Evolutionary conservation across 2,888 invertebrate genomes (phyloP).

Genomic region (Pristionchus japonicus): DNA sequence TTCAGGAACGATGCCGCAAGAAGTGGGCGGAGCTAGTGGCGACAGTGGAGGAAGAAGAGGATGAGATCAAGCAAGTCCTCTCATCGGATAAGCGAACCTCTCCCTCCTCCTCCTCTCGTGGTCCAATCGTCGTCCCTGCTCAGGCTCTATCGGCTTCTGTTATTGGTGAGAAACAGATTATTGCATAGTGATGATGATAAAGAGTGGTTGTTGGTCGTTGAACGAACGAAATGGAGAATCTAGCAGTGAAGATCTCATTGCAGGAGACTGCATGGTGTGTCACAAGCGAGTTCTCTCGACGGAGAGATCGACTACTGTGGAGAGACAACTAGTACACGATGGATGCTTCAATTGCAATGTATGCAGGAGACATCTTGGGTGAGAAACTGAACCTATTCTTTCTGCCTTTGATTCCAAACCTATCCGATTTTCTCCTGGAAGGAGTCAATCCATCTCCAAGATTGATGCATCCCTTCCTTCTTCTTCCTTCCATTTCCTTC

Average conservation of each 20-base stretch:
- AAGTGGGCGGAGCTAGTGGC: conserved; percentile 40
- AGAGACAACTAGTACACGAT: background rate
- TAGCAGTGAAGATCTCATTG: background rate
- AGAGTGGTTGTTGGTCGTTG: too few relatives aligned
- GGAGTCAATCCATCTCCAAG: background rate
- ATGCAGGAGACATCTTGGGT: conserved; percentile 24
- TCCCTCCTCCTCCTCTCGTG: background rate
- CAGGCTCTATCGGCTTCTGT: conserved; percentile 27
- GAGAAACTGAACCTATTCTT: background rate
- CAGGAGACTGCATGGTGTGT: conserved; percentile 33
- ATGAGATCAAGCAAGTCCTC: conserved; percentile 14
- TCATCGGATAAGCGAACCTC: background rate
- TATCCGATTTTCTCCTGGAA: background rate
- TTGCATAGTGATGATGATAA: background rate
- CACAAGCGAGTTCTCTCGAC: conserved; percentile 40
- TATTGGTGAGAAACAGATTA: conserved; percentile 16
- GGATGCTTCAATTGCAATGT: conserved; percentile 38
- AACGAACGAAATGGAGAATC: background rate
- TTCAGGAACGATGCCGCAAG: conserved; percentile 13
- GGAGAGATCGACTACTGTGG: background rate
- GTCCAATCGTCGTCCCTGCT: conserved; percentile 38
- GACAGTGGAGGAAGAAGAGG: conserved; percentile 34
- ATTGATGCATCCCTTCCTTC: too few relatives aligned
- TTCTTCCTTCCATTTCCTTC: background rate
- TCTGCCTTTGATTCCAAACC: too few relatives aligned